phyloP scores from a whole-genome alignment of 2,113 vertebrate genomes.

The Canis aureus region DNA sequence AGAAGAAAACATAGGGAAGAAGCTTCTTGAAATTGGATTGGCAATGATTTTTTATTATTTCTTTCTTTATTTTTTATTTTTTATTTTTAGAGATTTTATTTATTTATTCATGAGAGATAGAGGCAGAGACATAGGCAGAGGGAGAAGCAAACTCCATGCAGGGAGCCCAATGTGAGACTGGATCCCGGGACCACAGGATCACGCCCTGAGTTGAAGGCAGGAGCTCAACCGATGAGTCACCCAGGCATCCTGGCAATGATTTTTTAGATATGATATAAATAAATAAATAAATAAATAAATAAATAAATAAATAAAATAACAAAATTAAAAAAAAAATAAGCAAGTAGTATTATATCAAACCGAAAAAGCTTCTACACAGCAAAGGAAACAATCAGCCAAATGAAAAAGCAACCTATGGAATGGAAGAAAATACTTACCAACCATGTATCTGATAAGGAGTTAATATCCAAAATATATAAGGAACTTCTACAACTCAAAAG shows the following conservation, averaged over 20 bases:
- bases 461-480: background rate
- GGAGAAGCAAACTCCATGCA: too few relatives aligned
- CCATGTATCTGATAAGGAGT: background rate
- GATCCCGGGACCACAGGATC: too few relatives aligned
- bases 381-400: background rate
- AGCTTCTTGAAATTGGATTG: background rate
- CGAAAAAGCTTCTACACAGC: background rate
- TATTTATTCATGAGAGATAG: too few relatives aligned
- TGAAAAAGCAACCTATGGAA: background rate
- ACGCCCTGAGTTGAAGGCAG: too few relatives aligned
- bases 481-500: background rate
- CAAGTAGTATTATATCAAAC: background rate
- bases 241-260: too few relatives aligned
- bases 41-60: background rate
- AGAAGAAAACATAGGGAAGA: background rate
- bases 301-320: background rate
- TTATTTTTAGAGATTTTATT: too few relatives aligned
- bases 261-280: background rate
- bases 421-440: background rate
- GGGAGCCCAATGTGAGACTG: too few relatives aligned
- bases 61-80: too few relatives aligned
- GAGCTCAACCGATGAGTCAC: too few relatives aligned
- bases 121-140: too few relatives aligned
- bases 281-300: too few relatives aligned
- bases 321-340: background rate